Percentiles rank a stretch among this genome's conserved stretches.
phyloP scores from a whole-genome alignment of 2,797 vertebrate species.

The Pipistrellus kuhlii region DNA sequence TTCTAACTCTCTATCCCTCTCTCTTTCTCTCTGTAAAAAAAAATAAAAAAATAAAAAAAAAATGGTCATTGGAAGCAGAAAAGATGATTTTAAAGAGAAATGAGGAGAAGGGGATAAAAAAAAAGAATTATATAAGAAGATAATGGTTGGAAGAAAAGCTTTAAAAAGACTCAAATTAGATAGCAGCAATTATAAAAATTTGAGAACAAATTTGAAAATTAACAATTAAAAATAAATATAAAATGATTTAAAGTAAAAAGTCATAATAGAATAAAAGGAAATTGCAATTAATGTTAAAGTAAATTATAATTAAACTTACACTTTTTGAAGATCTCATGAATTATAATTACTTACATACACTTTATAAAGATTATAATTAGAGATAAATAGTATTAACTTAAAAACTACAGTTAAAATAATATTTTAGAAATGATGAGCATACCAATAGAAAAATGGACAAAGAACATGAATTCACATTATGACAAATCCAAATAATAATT shows the following conservation, averaged over 20 bases:
- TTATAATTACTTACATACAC: slow-evolving; percentile 53
- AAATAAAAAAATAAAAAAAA: neutral
- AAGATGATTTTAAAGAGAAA: slow-evolving; percentile 62
- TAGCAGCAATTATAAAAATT: slow-evolving; percentile 68
- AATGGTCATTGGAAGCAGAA: slow-evolving; percentile 59
- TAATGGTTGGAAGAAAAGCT: slow-evolving; percentile 48
- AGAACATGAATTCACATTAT: neutral
- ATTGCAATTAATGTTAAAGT: slow-evolving; percentile 50
- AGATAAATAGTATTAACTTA: slow-evolving; percentile 53
- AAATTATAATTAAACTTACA: slow-evolving; percentile 53
- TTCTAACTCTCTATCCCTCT: no score
- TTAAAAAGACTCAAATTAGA: slow-evolving; percentile 58
- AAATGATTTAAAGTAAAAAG: slow-evolving; percentile 63
- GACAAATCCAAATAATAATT: slow-evolving; percentile 51
- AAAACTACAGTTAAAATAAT: slow-evolving; percentile 44
- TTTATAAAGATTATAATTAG: slow-evolving; percentile 69
- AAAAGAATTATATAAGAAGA: slow-evolving; percentile 30
- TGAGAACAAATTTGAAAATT: slow-evolving; percentile 58
- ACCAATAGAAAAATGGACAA: slow-evolving; percentile 29
- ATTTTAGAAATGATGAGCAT: slow-evolving; percentile 47
- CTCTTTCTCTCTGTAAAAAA: no score
- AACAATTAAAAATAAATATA: slow-evolving; percentile 55
- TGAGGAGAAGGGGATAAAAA: neutral
- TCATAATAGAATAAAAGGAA: slow-evolving; percentile 40
- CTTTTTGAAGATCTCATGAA: slow-evolving; percentile 56